Evolutionary conservation across 1,140 invertebrate species (phyloP), one percentile per base, ranked within the genome.

Genomic region (Stenopsyche tienmushanensis): DNA sequence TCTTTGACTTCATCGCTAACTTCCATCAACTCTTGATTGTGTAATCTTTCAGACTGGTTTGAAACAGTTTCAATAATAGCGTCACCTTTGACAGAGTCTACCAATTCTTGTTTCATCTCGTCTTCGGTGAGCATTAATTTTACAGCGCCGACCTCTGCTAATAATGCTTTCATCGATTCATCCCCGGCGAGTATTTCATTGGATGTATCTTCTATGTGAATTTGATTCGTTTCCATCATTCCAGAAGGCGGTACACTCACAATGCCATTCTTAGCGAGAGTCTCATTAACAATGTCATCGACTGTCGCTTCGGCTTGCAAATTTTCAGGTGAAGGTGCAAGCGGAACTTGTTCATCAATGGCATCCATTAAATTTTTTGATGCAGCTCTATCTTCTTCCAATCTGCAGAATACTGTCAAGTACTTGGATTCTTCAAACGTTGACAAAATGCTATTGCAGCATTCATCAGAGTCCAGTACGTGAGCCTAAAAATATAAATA

Each of bases 271-370:
- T 47, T 17, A 8, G 42, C 57, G 13, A 60, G 20, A 1, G 57
- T 60, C 10, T 60, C 44, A 26, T 60, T 60, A 9, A 60, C 57
- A 17, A 60, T 60, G 10, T 60, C 57, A 20, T 60, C 57, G 24
- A 60, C 57, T 3, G 42, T 26, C 3, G 52, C 1, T 25, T 54
- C 52, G 2, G 17, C 15, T 18, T 21, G 47, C 15, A 42, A 18
- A 29, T 1, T 34, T 20, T 9, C 13, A 5, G 17, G 18, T 10
- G 1, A 2, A 10, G 47, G 47, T 18, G 2, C 47, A 3, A 13
- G 15, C 1, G 13, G 2, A 20, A 23, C 5, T 47, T 47, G 44
- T 47, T 8, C 8, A 20, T 15, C 44, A 15, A 15, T 8, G 7
- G 10, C 17, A 7, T 39, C 26, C 25, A 54, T 29, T 21, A 39